A percentile compares a stretch with the other conserved stretches of the same genome.
Evolutionary conservation across 2,797 vertebrate genomes (phyloP).

Genomic region (Prionace glauca): DNA sequence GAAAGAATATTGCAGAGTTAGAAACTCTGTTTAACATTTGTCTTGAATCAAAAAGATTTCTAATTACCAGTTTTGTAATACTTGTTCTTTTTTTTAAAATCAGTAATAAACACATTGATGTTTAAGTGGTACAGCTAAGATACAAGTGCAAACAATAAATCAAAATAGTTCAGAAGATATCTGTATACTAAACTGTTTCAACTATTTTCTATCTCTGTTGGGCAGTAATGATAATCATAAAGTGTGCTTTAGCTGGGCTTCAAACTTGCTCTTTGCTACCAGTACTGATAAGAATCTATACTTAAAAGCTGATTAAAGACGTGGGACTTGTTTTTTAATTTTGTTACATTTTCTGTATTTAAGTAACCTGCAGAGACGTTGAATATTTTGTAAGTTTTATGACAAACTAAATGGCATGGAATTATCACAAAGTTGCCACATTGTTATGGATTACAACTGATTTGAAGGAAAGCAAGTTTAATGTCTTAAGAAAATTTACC

Average conservation of each 20-base stretch:
- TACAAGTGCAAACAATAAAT: neutral
- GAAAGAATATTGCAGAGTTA: slow-evolving; percentile 18
- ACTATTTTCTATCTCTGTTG: neutral
- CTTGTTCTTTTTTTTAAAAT: slow-evolving; percentile 1
- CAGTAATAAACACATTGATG: neutral
- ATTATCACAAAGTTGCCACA: neutral
- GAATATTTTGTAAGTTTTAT: neutral
- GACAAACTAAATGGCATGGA: neutral
- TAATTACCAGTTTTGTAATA: neutral
- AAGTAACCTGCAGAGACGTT: neutral
- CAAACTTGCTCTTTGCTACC: neutral
- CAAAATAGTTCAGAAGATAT: neutral
- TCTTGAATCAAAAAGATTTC: neutral
- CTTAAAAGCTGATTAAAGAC: neutral
- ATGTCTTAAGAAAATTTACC: neutral
- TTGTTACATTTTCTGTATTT: neutral
- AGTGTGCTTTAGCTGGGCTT: neutral
- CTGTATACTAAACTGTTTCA: slow-evolving; percentile 1
- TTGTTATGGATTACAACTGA: neutral
- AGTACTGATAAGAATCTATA: neutral
- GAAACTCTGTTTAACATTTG: slow-evolving; percentile 33
- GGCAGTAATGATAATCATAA: neutral
- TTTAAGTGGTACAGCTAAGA: neutral
- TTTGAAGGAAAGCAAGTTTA: neutral
- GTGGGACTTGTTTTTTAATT: neutral